Base-by-base conservation (phyloP, 2,113 vertebrate species). In the Megaleporinus macrocephalus region DNA sequence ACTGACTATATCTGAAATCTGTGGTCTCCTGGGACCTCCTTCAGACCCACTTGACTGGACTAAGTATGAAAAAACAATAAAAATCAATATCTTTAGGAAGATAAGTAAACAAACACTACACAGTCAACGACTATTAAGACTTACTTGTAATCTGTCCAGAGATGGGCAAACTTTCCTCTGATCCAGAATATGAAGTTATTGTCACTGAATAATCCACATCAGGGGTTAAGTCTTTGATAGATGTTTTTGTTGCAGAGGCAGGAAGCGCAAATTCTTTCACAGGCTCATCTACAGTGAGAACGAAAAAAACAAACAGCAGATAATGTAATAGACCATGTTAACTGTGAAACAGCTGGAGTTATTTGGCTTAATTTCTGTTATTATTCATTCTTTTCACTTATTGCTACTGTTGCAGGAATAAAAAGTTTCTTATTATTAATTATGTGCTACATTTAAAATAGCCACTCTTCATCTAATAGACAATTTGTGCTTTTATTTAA, bases 141-240 rank as follows among this genome's bases (percentile, higher is more conserved):
- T 97, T 94, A 99, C 98, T 94, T 91, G 96, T 98, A 85, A 99
- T 90, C 86, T 96, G 96, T 61, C 97, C 97, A 84, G 95, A 95
- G 84, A 97, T 91, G 78, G 98, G 96, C 63, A 96, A 80, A 91
- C 98, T 99, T 90, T 98, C 95, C 83, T 95, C 93, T 51, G 89
- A 88, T 75, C 95, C 90, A 15, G 91, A 65, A 85, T 95, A 98
- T 29, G 98, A 94, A 76, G 86, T 79, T 88, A 99, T 94, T 18
- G 94, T 96, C 63, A 99, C 96, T 33, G 90, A 76, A 87, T 99
- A 98, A 49, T 97, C 95, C 93, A 94, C 81, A 90, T 96, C 95
- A 89, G 96, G 89, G 87, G 71, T 92, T 86, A 99, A 94, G 73
- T 96, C 95, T 85, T 92, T 93, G 91, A 99, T 93, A 81, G 95